phyloP scores from a whole-genome alignment of 2,888 invertebrate genomes.

The Steinernema scapterisci region DNA sequence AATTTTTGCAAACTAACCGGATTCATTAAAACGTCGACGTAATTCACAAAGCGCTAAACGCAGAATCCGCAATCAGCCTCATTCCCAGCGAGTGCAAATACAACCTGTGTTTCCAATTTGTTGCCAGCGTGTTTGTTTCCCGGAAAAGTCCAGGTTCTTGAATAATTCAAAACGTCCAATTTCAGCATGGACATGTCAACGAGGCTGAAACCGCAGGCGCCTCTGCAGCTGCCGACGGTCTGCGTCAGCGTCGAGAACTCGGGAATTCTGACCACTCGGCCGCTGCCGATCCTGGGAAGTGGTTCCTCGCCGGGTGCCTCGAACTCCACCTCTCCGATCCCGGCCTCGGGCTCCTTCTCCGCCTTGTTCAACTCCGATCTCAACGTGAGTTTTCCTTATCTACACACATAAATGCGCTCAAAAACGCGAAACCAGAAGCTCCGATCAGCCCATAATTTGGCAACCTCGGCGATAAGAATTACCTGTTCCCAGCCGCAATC shows the following conservation, averaged over 20 bases:
- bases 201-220: slow-evolving; percentile 7
- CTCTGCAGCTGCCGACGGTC: slow-evolving; percentile 43
- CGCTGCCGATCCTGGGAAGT: neutral
- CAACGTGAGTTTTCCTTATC: slow-evolving; percentile 19
- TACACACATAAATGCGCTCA: no score
- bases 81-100: no score
- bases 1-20: no score
- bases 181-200: slow-evolving; percentile 17
- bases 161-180: neutral
- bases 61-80: no score
- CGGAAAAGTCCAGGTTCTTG: no score
- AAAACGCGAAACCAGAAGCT: no score
- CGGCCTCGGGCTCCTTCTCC: slow-evolving; percentile 6
- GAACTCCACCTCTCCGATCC: slow-evolving; percentile 8
- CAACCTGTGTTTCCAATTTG: no score
- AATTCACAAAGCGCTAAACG: no score
- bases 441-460: no score
- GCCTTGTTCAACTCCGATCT: slow-evolving; percentile 18
- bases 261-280: neutral
- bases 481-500: neutral
- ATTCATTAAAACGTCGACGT: no score
- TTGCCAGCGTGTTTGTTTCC: no score
- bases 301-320: slow-evolving; percentile 17
- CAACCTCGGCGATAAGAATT: no score
- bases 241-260: slow-evolving; percentile 34